phyloP scores from a whole-genome alignment of 2,888 invertebrate genomes.

The Zygogramma bicolorata region DNA sequence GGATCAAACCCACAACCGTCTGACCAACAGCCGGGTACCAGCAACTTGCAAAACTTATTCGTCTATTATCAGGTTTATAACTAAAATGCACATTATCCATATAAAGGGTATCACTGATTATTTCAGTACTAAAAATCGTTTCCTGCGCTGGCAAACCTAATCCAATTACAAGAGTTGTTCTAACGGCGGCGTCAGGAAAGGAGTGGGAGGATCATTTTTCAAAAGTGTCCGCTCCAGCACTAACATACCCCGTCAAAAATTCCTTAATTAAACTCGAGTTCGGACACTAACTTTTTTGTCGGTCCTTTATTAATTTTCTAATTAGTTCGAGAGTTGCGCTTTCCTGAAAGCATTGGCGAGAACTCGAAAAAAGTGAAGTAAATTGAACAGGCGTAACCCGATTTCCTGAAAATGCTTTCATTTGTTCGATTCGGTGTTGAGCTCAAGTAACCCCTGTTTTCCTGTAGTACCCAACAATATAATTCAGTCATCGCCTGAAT shows the following conservation, averaged over 20 bases:
- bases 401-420: too few species aligned
- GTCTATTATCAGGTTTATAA: too few species aligned
- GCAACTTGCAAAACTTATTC: too few species aligned
- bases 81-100: too few species aligned
- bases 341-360: constrained; percentile 36
- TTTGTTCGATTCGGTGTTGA: too few species aligned
- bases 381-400: constrained; percentile 35
- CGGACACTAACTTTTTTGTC: constrained; percentile 45
- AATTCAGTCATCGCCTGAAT: too few species aligned
- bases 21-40: too few species aligned
- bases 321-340: constrained; percentile 44
- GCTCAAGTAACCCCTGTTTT: too few species aligned
- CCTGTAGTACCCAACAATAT: too few species aligned
- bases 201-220: constrained; percentile 41
- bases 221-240: constrained; percentile 34
- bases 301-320: constrained; percentile 47
- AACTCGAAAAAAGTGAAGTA: constrained; percentile 40
- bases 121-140: background rate
- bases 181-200: constrained; percentile 27
- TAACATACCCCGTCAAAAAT: constrained; percentile 46
- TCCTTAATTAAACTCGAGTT: constrained; percentile 50
- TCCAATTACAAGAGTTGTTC: constrained; percentile 34
- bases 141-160: background rate
- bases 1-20: too few species aligned
- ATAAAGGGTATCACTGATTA: background rate